Evolutionary conservation across 2,888 invertebrate species (phyloP).

Genomic region (Eledona agricola): DNA sequence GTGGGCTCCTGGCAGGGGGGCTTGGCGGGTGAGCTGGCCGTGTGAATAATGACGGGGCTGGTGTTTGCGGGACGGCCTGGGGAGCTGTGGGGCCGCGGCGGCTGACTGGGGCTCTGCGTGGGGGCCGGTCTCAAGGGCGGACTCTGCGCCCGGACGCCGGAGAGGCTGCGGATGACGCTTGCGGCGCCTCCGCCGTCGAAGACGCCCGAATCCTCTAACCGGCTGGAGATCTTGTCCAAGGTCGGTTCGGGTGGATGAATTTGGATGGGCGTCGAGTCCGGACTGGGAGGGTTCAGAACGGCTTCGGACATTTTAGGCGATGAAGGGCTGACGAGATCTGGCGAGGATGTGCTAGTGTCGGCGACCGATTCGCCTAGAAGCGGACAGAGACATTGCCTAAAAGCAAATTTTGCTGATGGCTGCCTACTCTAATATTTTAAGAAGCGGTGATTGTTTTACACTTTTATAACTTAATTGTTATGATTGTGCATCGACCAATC

Average conservation of each 20-base stretch:
- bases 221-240: constrained; percentile 63
- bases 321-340: constrained; percentile 84
- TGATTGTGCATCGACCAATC: constrained; percentile 13
- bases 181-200: constrained; percentile 64
- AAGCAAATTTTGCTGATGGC: constrained; percentile 59
- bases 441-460: constrained; percentile 32
- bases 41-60: constrained; percentile 59
- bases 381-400: constrained; percentile 63
- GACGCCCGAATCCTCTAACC: constrained; percentile 66
- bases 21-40: constrained; percentile 46
- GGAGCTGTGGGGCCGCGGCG: constrained; percentile 61
- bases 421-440: constrained; percentile 54
- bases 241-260: constrained; percentile 64
- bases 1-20: constrained; percentile 47
- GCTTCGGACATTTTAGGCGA: constrained; percentile 81
- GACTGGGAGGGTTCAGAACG: constrained; percentile 67
- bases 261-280: constrained; percentile 68
- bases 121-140: constrained; percentile 57
- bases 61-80: constrained; percentile 59
- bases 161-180: constrained; percentile 58
- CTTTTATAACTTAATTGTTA: constrained; percentile 8
- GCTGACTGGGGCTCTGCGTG: constrained; percentile 57
- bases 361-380: constrained; percentile 88
- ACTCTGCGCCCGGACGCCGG: constrained; percentile 58
- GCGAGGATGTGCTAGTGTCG: constrained; percentile 92